Evolutionary conservation across 2,797 vertebrate species (phyloP), one percentile per base, ranked within the genome.

Genomic region (Scyliorhinus canicula): DNA sequence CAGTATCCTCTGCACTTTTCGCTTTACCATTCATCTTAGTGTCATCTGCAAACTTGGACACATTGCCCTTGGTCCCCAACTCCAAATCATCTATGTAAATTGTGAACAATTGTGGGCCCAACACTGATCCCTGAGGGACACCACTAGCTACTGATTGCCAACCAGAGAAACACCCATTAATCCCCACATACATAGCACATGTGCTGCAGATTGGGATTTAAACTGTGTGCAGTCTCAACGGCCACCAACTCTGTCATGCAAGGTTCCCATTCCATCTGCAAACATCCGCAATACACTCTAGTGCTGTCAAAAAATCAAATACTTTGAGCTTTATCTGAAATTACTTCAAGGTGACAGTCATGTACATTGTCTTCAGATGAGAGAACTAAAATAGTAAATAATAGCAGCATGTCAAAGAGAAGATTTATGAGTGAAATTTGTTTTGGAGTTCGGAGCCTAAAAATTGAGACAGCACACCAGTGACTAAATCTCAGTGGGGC

Each of bases 391-490:
- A 16, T 47, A 67, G 24, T 50, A 67, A 93, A 93, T 69, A 93
- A 67, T 26, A 67, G 63, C 91, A 93, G 40, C 40, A 1, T 69
- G 40, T 52, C 93, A 71, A 47, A n/a, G 16, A 71, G 93, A 93
- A 93, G 93, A 94, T 74, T 74, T 19, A 71, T 71, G 67, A 94
- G 47, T n/a, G 31, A 74, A 93, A 93, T 93, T 93, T 47, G 31
- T 11, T 90, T 31, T 93, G 65, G 35, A 28, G 24, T 50, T 93
- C 71, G 44, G 26, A 67, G 28, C 63, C 63, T 65, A 67, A 24
- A 47, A 93, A 28, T 93, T 12, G 26, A 47, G 63, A 55, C 44
- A 52, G 67, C 47, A 31, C 12, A 74, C 35, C 67, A 69, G 26
- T 12, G 14, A 21, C 50, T 31, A 94, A 52, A 67, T 94, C 47